phyloP scores from a whole-genome alignment of 2,113 vertebrate genomes.

The Eidolon helvum region DNA sequence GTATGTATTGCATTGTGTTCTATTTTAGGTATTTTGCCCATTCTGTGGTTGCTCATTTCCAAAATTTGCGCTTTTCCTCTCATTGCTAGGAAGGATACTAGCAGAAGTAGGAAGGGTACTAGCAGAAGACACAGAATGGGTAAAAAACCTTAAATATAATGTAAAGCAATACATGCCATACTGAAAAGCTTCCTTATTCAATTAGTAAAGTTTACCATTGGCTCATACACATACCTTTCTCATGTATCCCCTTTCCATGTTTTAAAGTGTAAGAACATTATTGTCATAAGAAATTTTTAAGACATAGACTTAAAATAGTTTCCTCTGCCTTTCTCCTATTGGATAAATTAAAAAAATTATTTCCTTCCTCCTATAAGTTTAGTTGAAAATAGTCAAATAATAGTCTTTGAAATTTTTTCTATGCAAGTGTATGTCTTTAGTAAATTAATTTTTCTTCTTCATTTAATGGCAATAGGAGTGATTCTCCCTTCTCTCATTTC shows the following conservation, averaged over 20 bases:
- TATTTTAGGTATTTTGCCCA: neutral
- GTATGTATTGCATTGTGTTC: rapidly evolving
- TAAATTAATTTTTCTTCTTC: neutral
- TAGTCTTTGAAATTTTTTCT: neutral
- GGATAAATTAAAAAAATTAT: neutral
- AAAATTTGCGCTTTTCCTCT: neutral
- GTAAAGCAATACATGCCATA: no score
- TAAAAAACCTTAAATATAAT: neutral
- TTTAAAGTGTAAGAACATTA: neutral
- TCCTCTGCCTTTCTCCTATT: neutral
- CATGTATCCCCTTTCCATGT: neutral
- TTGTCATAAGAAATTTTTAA: neutral
- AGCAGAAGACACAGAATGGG: neutral
- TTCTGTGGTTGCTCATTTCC: neutral
- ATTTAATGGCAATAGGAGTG: neutral
- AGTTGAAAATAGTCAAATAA: neutral
- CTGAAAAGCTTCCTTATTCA: neutral
- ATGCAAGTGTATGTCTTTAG: neutral
- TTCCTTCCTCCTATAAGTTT: neutral
- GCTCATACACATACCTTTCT: neutral
- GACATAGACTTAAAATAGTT: neutral
- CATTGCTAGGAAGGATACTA: neutral
- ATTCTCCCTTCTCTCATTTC: neutral
- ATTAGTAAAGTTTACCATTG: neutral
- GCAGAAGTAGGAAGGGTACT: neutral